Evolutionary conservation across 2,113 vertebrate genomes (phyloP), one percentile per base, ranked within the genome.

Genomic region (Crotalus tigris): DNA sequence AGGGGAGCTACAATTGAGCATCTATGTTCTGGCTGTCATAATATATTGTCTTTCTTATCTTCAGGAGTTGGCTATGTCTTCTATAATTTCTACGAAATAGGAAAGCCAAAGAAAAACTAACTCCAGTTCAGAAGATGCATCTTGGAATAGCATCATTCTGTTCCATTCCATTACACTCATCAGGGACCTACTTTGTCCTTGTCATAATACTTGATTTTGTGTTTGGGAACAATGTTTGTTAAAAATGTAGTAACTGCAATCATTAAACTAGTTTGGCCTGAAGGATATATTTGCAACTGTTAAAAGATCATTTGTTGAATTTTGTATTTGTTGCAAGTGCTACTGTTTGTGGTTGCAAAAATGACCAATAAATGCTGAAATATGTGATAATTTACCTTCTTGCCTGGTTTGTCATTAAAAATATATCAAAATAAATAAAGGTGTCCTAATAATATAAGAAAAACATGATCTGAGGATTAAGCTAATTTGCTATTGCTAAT

Each of bases 61-160:
- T 93, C 96, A 99, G 99, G 99, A 95, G 91, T 97, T 0, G 94
- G 93, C 0, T 98, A 98, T 55, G 93, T 96, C 44, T 0, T 99
- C 4, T 99, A 98, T 44, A 94, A 96, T 33, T 96, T 99, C 95
- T 33, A 94, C 89, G 15, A 94, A 0, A 97, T 98, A 24, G 95
- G 98, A 6, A 95, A 98, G 95, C 98, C 99, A 59, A 98, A 98
- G 97, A 98, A 99, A 97, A 98, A 98, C 8, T 97, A 92, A 98
- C 93, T 96, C 94, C 89, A 90, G 39, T 93, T 94, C 90, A 90
- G 61, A 93, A 0, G 81, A 92, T 92, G 92, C 58, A 92, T 85
- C 94, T 33, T n/a, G 95, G 64, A 91, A 85, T 91, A 92, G 39
- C 94, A 61, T 94, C 85, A 89, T 19, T 92, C 94, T 94, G 49